Evolutionary conservation across 2,797 vertebrate species (phyloP).

Genomic region (Rallus crepitans): DNA sequence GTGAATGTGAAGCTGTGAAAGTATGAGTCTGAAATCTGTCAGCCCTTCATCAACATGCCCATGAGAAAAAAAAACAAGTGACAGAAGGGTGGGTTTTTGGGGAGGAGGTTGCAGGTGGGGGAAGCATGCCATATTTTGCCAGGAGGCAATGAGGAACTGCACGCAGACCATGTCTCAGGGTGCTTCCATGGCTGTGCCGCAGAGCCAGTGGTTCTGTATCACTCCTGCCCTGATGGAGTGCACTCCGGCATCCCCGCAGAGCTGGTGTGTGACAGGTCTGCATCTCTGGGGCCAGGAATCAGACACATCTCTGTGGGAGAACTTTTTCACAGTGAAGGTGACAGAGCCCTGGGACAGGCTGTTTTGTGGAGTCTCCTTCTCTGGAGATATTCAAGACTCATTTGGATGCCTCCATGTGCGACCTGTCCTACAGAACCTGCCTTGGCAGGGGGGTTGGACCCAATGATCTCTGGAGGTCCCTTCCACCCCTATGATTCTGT

Average conservation of each 20-base stretch:
- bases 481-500: too few relatives aligned
- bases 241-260: not conserved
- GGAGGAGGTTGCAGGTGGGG: not conserved
- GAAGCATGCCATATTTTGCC: not conserved
- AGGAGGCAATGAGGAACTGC: not conserved
- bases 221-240: not conserved
- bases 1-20: conserved; percentile 32
- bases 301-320: not conserved
- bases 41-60: conserved; percentile 36
- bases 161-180: rapidly evolving
- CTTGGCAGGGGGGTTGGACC: too few relatives aligned
- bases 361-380: too few relatives aligned
- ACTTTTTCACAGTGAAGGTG: too few relatives aligned
- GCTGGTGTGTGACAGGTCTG: not conserved
- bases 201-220: not conserved
- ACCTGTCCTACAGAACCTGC: too few relatives aligned
- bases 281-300: not conserved
- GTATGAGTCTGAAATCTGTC: conserved; percentile 51
- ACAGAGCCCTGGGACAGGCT: too few relatives aligned
- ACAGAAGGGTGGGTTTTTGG: conserved; percentile 22
- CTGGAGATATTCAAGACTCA: too few relatives aligned
- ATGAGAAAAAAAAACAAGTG: not conserved
- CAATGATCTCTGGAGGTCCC: too few relatives aligned
- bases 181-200: not conserved
- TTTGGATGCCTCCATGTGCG: too few relatives aligned